Percentiles rank a stretch among this genome's conserved stretches.
Conservation (phyloP, 2,797 vertebrate genomes). For the Micromesistius poutassou region DNA sequence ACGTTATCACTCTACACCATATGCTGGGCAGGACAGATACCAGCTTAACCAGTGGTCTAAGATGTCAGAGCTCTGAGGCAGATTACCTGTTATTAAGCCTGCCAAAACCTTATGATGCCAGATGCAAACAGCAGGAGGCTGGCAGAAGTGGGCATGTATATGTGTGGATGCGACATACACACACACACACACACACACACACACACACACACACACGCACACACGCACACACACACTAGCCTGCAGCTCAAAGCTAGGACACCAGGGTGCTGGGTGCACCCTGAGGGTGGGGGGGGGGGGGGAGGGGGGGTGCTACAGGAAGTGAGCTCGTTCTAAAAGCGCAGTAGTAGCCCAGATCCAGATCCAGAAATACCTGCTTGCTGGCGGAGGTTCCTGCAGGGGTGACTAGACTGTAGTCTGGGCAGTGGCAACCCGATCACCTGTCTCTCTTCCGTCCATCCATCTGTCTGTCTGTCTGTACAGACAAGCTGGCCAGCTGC, state of each 20-base stretch:
- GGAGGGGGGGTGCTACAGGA: slow-evolving; percentile 18
- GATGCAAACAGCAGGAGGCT: slow-evolving; percentile 19
- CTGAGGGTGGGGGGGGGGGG: background rate
- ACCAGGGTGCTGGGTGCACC: background rate
- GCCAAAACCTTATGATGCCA: slow-evolving; percentile 27
- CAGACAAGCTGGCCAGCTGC: slow-evolving; percentile 50
- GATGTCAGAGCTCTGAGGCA: slow-evolving; percentile 44
- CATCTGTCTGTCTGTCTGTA: slow-evolving; percentile 32
- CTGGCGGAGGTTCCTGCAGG: slow-evolving; percentile 39
- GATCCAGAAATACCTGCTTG: slow-evolving; percentile 55
- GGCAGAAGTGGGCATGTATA: background rate
- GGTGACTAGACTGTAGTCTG: slow-evolving; percentile 39
- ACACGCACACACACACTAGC: background rate
- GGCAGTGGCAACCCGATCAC: slow-evolving; percentile 35
- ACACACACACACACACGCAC: too few relatives aligned
- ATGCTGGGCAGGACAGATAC: slow-evolving; percentile 58
- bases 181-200: background rate
- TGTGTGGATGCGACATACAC: background rate
- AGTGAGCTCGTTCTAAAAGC: slow-evolving; percentile 44
- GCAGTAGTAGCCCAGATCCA: slow-evolving; percentile 41
- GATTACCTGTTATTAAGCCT: slow-evolving; percentile 55
- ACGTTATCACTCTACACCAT: slow-evolving; percentile 54
- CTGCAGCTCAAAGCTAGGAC: background rate
- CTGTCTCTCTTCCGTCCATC: slow-evolving; percentile 7
- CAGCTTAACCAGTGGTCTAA: slow-evolving; percentile 33